Conservation (phyloP, 1,140 invertebrate species). For the Papilio xuthus region DNA sequence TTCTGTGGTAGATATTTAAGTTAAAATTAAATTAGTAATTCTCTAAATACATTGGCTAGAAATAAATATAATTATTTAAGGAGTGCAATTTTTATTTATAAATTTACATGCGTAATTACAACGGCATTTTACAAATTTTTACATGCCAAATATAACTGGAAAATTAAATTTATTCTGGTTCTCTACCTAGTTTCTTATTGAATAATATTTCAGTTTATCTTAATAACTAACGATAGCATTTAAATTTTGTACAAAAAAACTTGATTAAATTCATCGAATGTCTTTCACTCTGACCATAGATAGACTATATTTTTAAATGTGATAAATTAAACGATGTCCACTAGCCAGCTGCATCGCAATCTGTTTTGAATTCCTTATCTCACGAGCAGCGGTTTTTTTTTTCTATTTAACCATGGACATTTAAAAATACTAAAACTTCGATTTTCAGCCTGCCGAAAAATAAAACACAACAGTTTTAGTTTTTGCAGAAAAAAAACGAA, state of each 20-base stretch:
- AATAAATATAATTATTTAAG: neutral
- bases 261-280: neutral
- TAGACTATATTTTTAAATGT: constrained; percentile 10
- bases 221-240: neutral
- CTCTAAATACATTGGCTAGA: neutral
- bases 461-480: neutral
- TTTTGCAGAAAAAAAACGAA: no score
- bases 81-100: neutral
- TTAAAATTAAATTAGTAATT: neutral
- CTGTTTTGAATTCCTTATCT: constrained; percentile 4
- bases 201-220: neutral
- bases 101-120: no score
- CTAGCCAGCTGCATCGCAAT: constrained; percentile 6
- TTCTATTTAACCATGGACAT: neutral
- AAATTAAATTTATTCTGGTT: no score
- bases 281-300: neutral
- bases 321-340: neutral
- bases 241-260: constrained; percentile 1
- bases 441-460: neutral
- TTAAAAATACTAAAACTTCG: neutral
- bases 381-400: neutral
- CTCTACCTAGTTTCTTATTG: no score
- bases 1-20: neutral
- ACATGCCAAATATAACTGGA: no score
- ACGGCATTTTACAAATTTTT: no score